phyloP scores from a whole-genome alignment of 2,113 vertebrate species.

The Microcebus murinus region DNA sequence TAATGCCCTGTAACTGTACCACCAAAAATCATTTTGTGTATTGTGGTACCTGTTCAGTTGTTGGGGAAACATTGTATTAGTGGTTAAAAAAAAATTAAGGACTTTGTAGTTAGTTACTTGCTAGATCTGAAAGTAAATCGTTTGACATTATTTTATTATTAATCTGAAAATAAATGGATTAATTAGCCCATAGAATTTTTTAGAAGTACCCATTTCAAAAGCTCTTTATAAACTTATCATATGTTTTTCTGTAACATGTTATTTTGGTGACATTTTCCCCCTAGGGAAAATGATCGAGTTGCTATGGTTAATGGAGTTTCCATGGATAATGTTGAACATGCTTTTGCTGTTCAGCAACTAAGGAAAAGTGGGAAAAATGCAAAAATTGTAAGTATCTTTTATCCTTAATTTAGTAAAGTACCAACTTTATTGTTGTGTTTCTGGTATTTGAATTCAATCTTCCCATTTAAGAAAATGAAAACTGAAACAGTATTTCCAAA shows the following conservation, averaged over 20 bases:
- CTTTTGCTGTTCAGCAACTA: conserved; percentile 98
- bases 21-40: background rate
- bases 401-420: background rate
- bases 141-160: background rate
- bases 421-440: background rate
- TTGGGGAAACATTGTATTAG: background rate
- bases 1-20: background rate
- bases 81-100: background rate
- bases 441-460: background rate
- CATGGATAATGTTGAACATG: conserved; percentile 99
- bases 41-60: background rate
- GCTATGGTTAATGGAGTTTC: conserved; percentile 99
- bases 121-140: background rate
- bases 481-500: background rate
- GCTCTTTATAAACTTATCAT: background rate
- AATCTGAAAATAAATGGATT: background rate
- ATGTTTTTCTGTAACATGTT: conserved; percentile 43
- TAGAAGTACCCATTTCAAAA: background rate
- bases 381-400: conserved; percentile 94
- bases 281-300: conserved; percentile 98
- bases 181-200: background rate
- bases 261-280: conserved; percentile 27
- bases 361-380: conserved; percentile 99
- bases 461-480: background rate
- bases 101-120: background rate